These are phyloP conservation scores for Parnassius orleans DNA, from an alignment of 2,888 invertebrate genomes.

Conservation along the genomic window DNA sequence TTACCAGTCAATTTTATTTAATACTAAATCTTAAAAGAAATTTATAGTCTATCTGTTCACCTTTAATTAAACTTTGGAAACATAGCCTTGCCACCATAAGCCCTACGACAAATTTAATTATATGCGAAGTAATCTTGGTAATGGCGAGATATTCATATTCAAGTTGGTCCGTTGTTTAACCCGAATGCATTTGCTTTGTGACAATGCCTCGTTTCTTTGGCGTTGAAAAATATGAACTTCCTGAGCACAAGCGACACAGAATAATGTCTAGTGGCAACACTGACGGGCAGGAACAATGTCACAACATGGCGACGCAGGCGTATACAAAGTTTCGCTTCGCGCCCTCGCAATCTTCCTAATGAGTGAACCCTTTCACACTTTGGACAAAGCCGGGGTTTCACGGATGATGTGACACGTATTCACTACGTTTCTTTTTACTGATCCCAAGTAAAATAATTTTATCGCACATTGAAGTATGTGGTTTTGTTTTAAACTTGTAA, in stretches of 20 bases:
- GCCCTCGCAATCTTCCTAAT: conserved; percentile 81
- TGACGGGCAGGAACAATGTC: conserved; percentile 62
- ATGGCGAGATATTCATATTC: conserved; percentile 55
- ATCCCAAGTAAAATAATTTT: conserved; percentile 51
- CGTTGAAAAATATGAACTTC: conserved; percentile 59
- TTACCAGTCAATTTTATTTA: too few species aligned
- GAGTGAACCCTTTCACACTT: conserved; percentile 79
- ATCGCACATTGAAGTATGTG: conserved; percentile 14
- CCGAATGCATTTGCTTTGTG: conserved; percentile 67
- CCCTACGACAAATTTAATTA: conserved; percentile 13
- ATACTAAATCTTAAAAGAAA: too few species aligned
- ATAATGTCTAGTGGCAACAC: conserved; percentile 54
- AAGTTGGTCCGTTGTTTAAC: conserved; percentile 52
- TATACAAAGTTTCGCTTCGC: conserved; percentile 65
- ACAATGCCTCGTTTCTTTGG: conserved; percentile 58
- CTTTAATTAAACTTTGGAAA: too few species aligned
- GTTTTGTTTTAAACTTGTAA: background rate
- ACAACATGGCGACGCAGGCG: conserved; percentile 47
- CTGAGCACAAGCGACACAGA: conserved; percentile 54
- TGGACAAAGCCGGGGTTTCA: conserved; percentile 74
- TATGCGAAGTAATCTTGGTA: conserved; percentile 52
- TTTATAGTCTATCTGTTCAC: too few species aligned
- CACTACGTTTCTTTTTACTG: conserved; percentile 64
- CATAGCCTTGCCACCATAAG: too few species aligned
- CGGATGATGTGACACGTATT: conserved; percentile 74